Evolutionary conservation across 2,888 invertebrate genomes (phyloP).

Genomic region (Ophioninae sp.): DNA sequence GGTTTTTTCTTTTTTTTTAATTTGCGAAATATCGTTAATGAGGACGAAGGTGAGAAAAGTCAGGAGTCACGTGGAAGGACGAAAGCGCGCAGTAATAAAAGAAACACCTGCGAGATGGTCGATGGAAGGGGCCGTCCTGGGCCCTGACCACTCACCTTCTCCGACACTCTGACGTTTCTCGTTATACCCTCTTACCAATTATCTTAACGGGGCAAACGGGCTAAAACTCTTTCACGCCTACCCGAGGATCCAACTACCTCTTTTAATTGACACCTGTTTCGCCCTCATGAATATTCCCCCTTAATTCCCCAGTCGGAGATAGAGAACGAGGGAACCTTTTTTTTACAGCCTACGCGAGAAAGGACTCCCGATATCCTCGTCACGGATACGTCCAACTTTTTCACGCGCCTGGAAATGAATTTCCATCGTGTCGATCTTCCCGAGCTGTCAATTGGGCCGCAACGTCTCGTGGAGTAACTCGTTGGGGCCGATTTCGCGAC

Average conservation of each 20-base stretch:
- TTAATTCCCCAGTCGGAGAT: not conserved
- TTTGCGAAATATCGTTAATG: not conserved
- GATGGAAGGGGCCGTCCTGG: slow-evolving; percentile 1
- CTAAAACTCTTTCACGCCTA: slow-evolving; percentile 45
- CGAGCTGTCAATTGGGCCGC: not conserved
- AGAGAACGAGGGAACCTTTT: not conserved
- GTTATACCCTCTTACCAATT: slow-evolving; percentile 62
- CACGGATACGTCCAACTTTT: too few relatives aligned
- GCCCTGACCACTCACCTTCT: slow-evolving; percentile 32
- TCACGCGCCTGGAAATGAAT: too few relatives aligned
- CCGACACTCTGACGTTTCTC: slow-evolving; percentile 57
- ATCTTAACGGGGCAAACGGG: slow-evolving; percentile 50
- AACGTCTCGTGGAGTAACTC: not conserved
- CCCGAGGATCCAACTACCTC: slow-evolving; percentile 41
- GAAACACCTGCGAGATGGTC: slow-evolving; percentile 7
- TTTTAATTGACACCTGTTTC: slow-evolving; percentile 63
- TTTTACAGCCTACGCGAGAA: not conserved
- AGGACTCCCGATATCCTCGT: not conserved
- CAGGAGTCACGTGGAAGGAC: not conserved
- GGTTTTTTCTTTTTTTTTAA: not conserved
- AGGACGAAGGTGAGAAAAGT: not conserved
- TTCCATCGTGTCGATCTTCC: too few relatives aligned
- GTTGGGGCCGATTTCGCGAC: too few relatives aligned
- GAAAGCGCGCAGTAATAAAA: not conserved
- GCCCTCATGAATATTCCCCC: slow-evolving; percentile 51